phyloP scores from a whole-genome alignment of 1,140 invertebrate genomes.

The Pteromalus puparum region DNA sequence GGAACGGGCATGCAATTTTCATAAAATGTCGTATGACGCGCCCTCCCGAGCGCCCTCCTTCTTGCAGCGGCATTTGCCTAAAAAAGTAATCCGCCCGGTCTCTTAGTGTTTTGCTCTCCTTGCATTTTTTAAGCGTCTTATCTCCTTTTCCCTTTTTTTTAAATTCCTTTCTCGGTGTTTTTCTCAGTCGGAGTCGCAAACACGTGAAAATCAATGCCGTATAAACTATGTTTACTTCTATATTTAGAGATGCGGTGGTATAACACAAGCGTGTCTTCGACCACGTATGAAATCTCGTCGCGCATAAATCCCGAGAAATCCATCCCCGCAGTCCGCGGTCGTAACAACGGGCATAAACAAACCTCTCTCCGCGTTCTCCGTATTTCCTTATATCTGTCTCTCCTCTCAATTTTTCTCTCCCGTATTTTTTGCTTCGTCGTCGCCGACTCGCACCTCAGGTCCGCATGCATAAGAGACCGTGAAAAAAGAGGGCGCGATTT shows the following conservation, averaged over 20 bases:
- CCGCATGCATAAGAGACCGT: not conserved
- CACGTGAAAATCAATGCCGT: not conserved
- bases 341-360: not conserved
- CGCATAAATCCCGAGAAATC: not conserved
- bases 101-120: not conserved
- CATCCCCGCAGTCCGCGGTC: not conserved
- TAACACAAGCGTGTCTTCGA: not conserved
- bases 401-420: not conserved
- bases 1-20: constrained; percentile 68
- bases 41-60: constrained; percentile 8
- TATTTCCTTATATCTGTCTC: not conserved
- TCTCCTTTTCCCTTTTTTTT: not conserved
- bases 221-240: not conserved
- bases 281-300: not conserved
- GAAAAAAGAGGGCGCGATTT: not conserved
- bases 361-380: not conserved
- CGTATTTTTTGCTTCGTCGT: not conserved
- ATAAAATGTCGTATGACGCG: constrained; percentile 62
- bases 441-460: not conserved
- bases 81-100: constrained; percentile 60
- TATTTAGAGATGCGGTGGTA: not conserved
- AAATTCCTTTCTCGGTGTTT: no score
- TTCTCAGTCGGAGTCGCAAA: not conserved
- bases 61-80: constrained; percentile 53
- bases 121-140: not conserved